Evolutionary conservation across 2,888 invertebrate species (phyloP), one percentile per base, ranked within the genome.

Genomic region (Zygaena filipendulae): DNA sequence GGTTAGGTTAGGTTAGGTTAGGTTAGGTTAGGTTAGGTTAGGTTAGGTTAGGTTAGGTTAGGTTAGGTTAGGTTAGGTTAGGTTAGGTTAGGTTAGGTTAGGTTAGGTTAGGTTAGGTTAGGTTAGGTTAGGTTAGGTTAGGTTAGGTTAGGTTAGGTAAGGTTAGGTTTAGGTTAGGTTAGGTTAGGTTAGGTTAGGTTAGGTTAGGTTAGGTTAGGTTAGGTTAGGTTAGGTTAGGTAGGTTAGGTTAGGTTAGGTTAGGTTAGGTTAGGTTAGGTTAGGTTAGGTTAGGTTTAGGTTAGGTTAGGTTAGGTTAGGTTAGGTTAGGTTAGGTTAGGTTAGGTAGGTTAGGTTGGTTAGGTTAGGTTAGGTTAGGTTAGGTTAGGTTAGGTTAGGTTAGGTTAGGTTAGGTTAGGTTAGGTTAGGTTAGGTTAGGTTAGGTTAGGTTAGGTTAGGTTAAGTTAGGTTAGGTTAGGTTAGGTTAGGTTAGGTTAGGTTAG

Each of bases 1-100:
- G 16, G 33, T 42, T 38, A 39, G 40, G 42, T 40, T 42, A 38
- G 42, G 39, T 38, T 39, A 35, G 36, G 40, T 34, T 39, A 34
- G 35, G 37, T 40, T 38, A 39, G 36, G 39, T 40, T 39, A 34
- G 34, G 40, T 38, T 37, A 36, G 35, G 40, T 40, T 42, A 39
- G 37, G 36, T 37, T 39, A 33, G 33, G 37, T 37, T 39, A 36
- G 39, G 43, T 40, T 41, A 36, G 39, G 37, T 38, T 39, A 38
- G 41, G 43, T 41, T 36, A 33, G 34, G 35, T 38, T 36, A 36
- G 33, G 36, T 36, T 30, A 30, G 30, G 33, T 25, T 32, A 30
- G 27, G 28, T 32, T 33, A 32, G 32, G 33, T 35, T 39, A 38
- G 38, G 36, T 40, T 40, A 39, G 40, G 37, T 37, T 38, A 16